phyloP scores from a whole-genome alignment of 1,140 invertebrate species.

The Pentalonia nigronervosa region DNA sequence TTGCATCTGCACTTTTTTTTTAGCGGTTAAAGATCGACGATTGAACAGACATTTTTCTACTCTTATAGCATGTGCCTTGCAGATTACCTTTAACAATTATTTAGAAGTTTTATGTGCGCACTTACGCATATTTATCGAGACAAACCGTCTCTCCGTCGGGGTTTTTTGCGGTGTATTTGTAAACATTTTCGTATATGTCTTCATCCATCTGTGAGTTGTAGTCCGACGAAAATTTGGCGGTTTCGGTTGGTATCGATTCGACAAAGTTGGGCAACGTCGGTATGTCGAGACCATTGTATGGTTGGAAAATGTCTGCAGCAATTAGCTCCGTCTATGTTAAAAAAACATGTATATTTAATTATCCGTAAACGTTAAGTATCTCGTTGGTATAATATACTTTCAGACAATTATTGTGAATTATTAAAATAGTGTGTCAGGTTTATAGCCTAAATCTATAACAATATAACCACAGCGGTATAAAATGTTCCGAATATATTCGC shows the following conservation, averaged over 20 bases:
- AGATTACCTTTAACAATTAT: not conserved
- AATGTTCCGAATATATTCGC: not conserved
- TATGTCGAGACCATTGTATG: not conserved
- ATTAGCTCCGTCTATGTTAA: not conserved
- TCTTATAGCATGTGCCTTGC: not conserved
- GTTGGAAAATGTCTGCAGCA: not conserved
- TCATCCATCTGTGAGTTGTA: not conserved
- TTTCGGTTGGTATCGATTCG: too few relatives aligned
- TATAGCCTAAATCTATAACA: not conserved
- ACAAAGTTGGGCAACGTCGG: not conserved
- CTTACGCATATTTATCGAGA: not conserved
- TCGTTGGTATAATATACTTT: not conserved
- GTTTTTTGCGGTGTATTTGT: not conserved
- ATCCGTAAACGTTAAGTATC: not conserved
- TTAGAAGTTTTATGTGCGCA: not conserved
- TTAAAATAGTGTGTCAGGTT: not conserved
- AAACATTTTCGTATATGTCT: not conserved
- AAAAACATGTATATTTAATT: not conserved
- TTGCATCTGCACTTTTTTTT: not conserved
- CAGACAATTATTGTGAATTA: not conserved
- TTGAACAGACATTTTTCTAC: not conserved
- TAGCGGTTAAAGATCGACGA: not conserved
- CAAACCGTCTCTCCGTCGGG: not conserved
- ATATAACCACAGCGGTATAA: not conserved
- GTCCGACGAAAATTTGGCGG: not conserved